A percentile compares a stretch with the other conserved stretches of the same genome.
These are phyloP conservation scores for Aquatica leii DNA, from an alignment of 2,888 invertebrate genomes.

Conservation along the genomic window DNA sequence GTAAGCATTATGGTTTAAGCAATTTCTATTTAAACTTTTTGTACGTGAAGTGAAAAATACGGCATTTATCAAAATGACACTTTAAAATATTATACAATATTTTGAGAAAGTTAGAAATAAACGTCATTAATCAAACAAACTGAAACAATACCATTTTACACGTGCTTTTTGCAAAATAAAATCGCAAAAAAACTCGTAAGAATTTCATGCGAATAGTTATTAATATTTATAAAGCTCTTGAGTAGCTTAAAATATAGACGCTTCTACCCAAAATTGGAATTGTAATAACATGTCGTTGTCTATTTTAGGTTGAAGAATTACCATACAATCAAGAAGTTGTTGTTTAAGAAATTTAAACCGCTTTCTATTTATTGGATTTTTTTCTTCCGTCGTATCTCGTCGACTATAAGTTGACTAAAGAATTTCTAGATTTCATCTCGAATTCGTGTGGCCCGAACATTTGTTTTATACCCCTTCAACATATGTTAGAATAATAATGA, in stretches of 20 bases:
- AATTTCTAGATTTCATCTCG: conserved; percentile 9
- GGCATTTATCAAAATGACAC: too few relatives aligned
- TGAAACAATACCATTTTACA: too few relatives aligned
- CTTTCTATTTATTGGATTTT: conserved; percentile 14
- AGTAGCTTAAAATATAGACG: neutral
- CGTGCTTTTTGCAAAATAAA: too few relatives aligned
- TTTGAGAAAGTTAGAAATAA: too few relatives aligned
- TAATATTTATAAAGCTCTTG: conserved; percentile 11
- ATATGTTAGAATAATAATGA: conserved; percentile 2
- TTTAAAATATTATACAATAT: too few relatives aligned
- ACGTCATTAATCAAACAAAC: too few relatives aligned
- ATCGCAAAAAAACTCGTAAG: too few relatives aligned
- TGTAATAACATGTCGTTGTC: conserved; percentile 7
- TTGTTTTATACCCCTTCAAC: conserved; percentile 2
- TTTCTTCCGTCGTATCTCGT: neutral
- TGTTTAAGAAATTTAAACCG: conserved; percentile 7
- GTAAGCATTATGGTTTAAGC: too few relatives aligned
- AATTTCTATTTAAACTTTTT: too few relatives aligned
- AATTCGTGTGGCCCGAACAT: conserved; percentile 8
- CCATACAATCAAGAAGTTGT: conserved; percentile 13
- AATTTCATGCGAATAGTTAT: neutral
- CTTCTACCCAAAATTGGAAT: conserved; percentile 3
- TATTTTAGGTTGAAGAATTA: conserved; percentile 15
- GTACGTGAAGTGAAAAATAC: too few relatives aligned
- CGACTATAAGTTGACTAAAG: neutral